A percentile compares a stretch with the other conserved stretches of the same genome.
Conservation (phyloP, 2,888 invertebrate genomes). For the Zelleria hepariella region DNA sequence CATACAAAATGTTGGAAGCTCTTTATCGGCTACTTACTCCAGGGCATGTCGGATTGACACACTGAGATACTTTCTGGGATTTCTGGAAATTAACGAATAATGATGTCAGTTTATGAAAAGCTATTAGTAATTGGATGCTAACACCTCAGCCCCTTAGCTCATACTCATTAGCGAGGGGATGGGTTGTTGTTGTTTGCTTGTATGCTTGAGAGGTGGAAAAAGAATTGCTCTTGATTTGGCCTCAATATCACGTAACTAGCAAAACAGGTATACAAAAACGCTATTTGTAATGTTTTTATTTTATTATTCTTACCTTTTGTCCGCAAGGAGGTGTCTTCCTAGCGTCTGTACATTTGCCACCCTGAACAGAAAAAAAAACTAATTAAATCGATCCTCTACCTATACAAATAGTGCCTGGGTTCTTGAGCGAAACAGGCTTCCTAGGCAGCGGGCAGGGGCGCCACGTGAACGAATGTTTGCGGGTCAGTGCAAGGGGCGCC, state of each 20-base stretch:
- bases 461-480: conserved; percentile 51
- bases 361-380: conserved; percentile 19
- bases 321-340: not conserved
- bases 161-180: too few species aligned
- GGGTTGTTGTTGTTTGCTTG: too few species aligned
- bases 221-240: too few species aligned
- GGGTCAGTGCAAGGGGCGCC: conserved; percentile 50
- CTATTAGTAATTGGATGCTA: too few species aligned
- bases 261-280: too few species aligned
- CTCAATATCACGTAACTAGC: too few species aligned
- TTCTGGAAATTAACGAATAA: not conserved
- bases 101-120: not conserved
- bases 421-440: conserved; percentile 13
- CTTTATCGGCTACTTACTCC: too few species aligned
- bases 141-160: too few species aligned
- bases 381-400: too few species aligned
- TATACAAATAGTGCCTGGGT: not conserved
- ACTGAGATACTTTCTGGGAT: not conserved
- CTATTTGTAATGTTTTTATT: too few species aligned
- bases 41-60: not conserved
- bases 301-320: not conserved
- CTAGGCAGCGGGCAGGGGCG: conserved; percentile 46
- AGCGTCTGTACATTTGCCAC: conserved; percentile 19
- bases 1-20: too few species aligned
- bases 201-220: too few species aligned